These are phyloP conservation scores for Toxotes jaculatrix DNA, from an alignment of 2,113 vertebrate genomes.

Conservation along the genomic window DNA sequence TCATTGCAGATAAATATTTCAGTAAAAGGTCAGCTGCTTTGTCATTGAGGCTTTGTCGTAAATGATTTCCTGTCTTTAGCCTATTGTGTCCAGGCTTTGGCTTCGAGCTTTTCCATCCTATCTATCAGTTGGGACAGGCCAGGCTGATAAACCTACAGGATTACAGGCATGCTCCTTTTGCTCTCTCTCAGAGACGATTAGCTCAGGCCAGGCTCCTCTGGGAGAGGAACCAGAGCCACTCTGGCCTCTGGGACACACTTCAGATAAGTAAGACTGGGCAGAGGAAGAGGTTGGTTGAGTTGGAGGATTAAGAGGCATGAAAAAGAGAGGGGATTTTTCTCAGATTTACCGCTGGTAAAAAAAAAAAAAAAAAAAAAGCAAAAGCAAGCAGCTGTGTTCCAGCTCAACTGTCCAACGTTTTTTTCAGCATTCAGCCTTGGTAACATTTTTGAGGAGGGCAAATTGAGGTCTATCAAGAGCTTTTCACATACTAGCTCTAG, in stretches of 20 bases:
- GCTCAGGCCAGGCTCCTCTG: conserved; percentile 60
- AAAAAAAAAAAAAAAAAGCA: background rate
- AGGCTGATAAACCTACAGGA: conserved; percentile 79
- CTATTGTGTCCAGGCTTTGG: conserved; percentile 52
- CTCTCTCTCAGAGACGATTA: conserved; percentile 70
- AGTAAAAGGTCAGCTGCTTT: conserved; percentile 67
- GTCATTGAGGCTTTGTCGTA: conserved; percentile 67
- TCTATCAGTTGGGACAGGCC: conserved; percentile 60
- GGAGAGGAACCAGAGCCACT: conserved; percentile 75
- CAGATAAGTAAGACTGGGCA: conserved; percentile 70
- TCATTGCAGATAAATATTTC: conserved; percentile 60
- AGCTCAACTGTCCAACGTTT: background rate
- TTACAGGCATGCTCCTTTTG: conserved; percentile 68
- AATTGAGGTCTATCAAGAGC: background rate
- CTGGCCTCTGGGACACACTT: conserved; percentile 65
- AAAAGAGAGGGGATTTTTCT: conserved; percentile 35
- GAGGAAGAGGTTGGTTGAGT: conserved; percentile 57
- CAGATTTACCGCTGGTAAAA: conserved; percentile 27
- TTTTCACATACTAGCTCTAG: background rate
- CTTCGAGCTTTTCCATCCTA: conserved; percentile 63
- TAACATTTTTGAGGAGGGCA: background rate
- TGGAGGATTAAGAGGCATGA: conserved; percentile 56
- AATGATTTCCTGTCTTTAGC: conserved; percentile 66
- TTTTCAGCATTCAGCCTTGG: background rate
- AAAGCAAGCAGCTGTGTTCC: too few species aligned